Evolutionary conservation across 2,113 vertebrate species (phyloP), one percentile per base, ranked within the genome.

Genomic region (Alouatta palliata): DNA sequence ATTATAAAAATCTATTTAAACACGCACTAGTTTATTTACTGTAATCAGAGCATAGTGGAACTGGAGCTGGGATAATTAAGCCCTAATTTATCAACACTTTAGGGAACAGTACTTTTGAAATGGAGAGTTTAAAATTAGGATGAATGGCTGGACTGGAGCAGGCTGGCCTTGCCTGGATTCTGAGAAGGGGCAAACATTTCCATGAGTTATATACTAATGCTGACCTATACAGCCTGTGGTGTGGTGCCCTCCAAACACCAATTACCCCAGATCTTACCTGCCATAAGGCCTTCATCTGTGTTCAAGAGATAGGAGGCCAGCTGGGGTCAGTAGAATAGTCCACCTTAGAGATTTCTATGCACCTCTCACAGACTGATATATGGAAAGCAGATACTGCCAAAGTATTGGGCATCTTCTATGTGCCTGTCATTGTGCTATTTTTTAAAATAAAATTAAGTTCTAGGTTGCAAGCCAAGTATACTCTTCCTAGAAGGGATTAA

Each of bases 11-110:
- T 13, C 43, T 71, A 54, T 47, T 64, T 61, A 85, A 58, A 87
- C 25, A 75, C 85, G 10, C 43, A 79, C 82, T 94, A 58, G 52
- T 86, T 94, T 96, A 79, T 87, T 77, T 91, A 75, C 68, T 89
- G 8, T 75, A 82, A 88, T 86, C 30, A 52, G 32, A 85, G 43
- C 27, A 56, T 68, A 52, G 27, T 23, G 9, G 52, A 81, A 92
- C 49, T 54, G 25, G 71, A 73, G 35, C n/a, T 91, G 47, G 75
- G 71, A 25, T 96, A 90, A 95, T 82, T 73, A 75, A 61, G 35
- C 23, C 40, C 82, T 88, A 85, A 92, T 68, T 61, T 68, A 94
- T 86, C 71, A 95, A 21, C 68, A 77, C 52, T 87, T 83, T 37
- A 71, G 32, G 35, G 30, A 64, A 30, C 19, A 96, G 61, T 8